Evolutionary conservation across 2,113 vertebrate species (phyloP), one percentile per base, ranked within the genome.

Genomic region (Thunnus maccoyii): DNA sequence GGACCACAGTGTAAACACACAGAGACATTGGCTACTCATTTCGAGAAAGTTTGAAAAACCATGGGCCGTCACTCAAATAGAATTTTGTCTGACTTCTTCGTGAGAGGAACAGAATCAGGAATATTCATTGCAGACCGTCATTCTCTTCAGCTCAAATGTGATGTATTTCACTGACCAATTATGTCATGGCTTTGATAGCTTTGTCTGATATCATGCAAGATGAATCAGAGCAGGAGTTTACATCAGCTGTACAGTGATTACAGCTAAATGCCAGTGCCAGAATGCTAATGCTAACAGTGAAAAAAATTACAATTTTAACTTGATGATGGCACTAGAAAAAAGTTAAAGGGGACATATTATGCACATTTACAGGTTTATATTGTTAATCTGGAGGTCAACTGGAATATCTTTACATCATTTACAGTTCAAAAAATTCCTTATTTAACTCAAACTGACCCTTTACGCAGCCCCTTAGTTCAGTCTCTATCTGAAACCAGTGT

Each of bases 1-100:
- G 57, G 84, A 85, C 80, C 84, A 67, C 77, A 83, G 17, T 80
- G 75, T 87, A 89, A 90, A 91, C 80, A 87, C 62, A 25, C 36
- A 54, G 61, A 76, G 76, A 86, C 71, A 68, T 44, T 20, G 78
- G 64, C 56, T 47, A 57, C 75, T 80, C 61, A 82, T 83, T 86
- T 66, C 52, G 32, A 70, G 65, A 85, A 10, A 15, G 54, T 71
- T 48, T 84, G n/a, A 64, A 65, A 75, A 78, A 65, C 22, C 51
- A 17, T 15, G 47, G 51, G 58, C 46, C 27, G 60, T 77, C 72
- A 64, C 66, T 72, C 73, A 79, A 67, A 48, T 10, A 18, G 11
- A 50, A 58, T 30, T 20, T 61, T 41, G 12, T 65, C 64, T 50
- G 57, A 9, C 16, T 14, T 50, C 56, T 20, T 78, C 0, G 2